Evolutionary conservation across 2,113 vertebrate genomes (phyloP).

Genomic region (Corythornis madagascariensis): DNA sequence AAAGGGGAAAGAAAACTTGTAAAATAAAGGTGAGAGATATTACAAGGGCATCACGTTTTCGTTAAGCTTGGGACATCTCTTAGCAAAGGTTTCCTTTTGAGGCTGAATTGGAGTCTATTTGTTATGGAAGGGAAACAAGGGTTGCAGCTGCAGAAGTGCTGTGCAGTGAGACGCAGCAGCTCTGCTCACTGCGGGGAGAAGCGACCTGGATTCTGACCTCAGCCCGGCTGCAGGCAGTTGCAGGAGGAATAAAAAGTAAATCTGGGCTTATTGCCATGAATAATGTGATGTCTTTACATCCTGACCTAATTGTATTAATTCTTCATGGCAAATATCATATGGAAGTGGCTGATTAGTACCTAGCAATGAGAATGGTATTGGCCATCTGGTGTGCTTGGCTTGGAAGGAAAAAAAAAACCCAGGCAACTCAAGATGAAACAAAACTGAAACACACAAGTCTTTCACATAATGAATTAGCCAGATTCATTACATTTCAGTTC

Average conservation of each 20-base stretch:
- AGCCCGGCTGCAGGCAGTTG: neutral
- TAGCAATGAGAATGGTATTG: constrained; percentile 24
- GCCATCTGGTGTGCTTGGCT: constrained; percentile 27
- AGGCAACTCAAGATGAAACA: neutral
- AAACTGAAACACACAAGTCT: constrained; percentile 11
- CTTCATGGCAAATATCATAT: constrained; percentile 58
- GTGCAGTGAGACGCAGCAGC: neutral
- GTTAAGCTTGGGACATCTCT: neutral
- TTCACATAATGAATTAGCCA: constrained; percentile 51
- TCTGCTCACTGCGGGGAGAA: neutral
- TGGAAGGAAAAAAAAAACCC: neutral
- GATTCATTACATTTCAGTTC: constrained; percentile 36
- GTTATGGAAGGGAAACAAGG: neutral
- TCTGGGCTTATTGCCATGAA: constrained; percentile 59
- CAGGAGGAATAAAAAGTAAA: constrained; percentile 30
- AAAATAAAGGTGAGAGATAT: neutral
- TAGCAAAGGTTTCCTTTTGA: neutral
- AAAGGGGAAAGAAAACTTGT: neutral
- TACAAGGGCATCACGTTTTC: neutral
- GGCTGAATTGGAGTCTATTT: neutral
- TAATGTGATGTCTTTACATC: constrained; percentile 65
- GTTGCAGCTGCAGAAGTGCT: neutral
- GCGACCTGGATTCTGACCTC: neutral
- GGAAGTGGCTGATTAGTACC: constrained; percentile 47
- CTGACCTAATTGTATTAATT: constrained; percentile 66